Evolutionary conservation across 2,797 vertebrate species (phyloP), one percentile per base, ranked within the genome.

Genomic region (Borostomias antarcticus): DNA sequence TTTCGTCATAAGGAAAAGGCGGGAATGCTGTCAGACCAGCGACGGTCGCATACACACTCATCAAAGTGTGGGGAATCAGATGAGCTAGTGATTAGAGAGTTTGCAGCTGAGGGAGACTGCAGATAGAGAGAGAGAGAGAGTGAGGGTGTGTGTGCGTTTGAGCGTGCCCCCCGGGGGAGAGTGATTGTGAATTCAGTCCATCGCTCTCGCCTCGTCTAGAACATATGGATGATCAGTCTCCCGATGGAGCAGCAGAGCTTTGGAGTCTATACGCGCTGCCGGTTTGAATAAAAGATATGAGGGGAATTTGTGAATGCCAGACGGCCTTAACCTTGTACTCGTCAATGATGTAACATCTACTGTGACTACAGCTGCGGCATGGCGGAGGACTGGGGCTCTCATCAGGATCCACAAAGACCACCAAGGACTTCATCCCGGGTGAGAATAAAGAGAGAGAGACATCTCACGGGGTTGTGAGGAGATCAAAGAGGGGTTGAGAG

Each of bases 301-400:
- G 30, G 5, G 74, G 73, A 77, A 76, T 82, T 75, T 68, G 74
- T 2, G 21, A 26, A 63, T 73, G 74, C 78, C n/a, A 59, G 63
- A 57, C 33, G 64, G 59, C 28, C 58, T 45, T 70, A 78, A 70
- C 64, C 65, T 64, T 56, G 75, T 74, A 50, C 66, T 68, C 52
- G 62, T 82, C 75, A 68, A 74, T 86, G 78, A 87, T 85, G 78
- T 77, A 88, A 84, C 9, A 57, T 67, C 47, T 40, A 75, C n/a
- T n/a, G n/a, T n/a, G n/a, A 51, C 43, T 15, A 15, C 37, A 15
- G 25, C 45, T 23, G 53, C 72, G 65, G 64, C 70, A 58, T 51
- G 64, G 58, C 1, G 33, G 72, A 73, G 66, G 61, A 0, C 54
- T 73, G 19, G 2, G n/a, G 47, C 37, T 68, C 72, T 75, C 57